Conservation (phyloP, 2,888 invertebrate species). For the Nomada goodeniana region DNA sequence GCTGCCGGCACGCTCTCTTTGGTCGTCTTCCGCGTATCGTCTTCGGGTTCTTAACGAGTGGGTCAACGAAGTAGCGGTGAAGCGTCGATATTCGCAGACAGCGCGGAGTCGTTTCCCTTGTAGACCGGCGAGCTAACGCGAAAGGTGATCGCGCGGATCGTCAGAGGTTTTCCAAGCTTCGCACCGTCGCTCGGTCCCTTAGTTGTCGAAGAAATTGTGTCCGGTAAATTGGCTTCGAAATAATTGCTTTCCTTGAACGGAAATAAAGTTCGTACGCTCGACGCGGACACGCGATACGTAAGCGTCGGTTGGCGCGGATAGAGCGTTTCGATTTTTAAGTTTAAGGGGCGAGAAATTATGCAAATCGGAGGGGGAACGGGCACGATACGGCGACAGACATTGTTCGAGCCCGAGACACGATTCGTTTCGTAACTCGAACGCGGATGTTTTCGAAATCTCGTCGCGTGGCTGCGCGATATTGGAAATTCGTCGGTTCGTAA, state of each 20-base stretch:
- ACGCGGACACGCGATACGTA: too few species aligned
- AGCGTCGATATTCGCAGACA: too few species aligned
- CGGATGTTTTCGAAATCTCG: conserved; percentile 40
- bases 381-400: not conserved
- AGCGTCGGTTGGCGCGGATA: not conserved
- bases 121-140: too few species aligned
- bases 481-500: conserved; percentile 46
- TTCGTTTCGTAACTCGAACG: conserved; percentile 4
- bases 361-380: not conserved
- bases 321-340: not conserved
- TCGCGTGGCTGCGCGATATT: conserved; percentile 24
- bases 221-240: too few species aligned
- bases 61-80: too few species aligned
- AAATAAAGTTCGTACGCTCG: too few species aligned
- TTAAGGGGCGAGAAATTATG: not conserved
- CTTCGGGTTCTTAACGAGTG: not conserved
- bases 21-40: conserved; percentile 20
- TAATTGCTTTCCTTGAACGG: too few species aligned
- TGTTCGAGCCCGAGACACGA: not conserved
- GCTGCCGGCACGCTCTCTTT: conserved; percentile 39
- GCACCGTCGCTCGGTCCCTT: too few species aligned
- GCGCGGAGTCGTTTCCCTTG: too few species aligned
- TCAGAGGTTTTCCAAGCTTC: too few species aligned
- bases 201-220: too few species aligned
- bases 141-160: too few species aligned